Evolutionary conservation across 1,140 invertebrate species (phyloP).

Genomic region (Trissolcus basalis): DNA sequence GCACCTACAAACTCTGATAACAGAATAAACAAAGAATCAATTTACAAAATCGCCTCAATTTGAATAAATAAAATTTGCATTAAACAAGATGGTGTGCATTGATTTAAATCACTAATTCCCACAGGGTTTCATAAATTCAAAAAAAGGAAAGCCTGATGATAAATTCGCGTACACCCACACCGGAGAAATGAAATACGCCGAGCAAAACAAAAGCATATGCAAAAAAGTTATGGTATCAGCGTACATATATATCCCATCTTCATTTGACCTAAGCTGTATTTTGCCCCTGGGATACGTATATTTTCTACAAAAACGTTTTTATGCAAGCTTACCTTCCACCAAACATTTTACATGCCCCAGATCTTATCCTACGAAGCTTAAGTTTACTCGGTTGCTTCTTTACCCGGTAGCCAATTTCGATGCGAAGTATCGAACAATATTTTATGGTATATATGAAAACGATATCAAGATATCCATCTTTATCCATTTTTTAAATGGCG

Average conservation of each 20-base stretch:
- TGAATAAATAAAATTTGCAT: too few species aligned
- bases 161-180: neutral
- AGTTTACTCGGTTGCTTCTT: conserved; percentile 38
- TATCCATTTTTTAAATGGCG: too few species aligned
- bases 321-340: conserved; percentile 41
- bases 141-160: conserved; percentile 4
- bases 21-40: conserved; percentile 11
- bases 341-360: conserved; percentile 49
- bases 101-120: conserved; percentile 1
- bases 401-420: conserved; percentile 41
- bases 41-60: neutral
- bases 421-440: conserved; percentile 19
- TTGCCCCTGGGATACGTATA: conserved; percentile 42
- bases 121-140: neutral
- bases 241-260: conserved; percentile 26
- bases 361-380: conserved; percentile 35
- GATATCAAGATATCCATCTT: too few species aligned
- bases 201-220: conserved; percentile 28
- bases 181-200: conserved; percentile 3
- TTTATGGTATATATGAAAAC: too few species aligned
- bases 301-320: conserved; percentile 36
- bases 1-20: conserved; percentile 90
- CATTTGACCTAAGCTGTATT: conserved; percentile 40
- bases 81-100: neutral
- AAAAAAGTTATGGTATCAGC: conserved; percentile 34